These are phyloP conservation scores for Phortica magna DNA, from an alignment of 2,888 invertebrate species.

Conservation along the genomic window DNA sequence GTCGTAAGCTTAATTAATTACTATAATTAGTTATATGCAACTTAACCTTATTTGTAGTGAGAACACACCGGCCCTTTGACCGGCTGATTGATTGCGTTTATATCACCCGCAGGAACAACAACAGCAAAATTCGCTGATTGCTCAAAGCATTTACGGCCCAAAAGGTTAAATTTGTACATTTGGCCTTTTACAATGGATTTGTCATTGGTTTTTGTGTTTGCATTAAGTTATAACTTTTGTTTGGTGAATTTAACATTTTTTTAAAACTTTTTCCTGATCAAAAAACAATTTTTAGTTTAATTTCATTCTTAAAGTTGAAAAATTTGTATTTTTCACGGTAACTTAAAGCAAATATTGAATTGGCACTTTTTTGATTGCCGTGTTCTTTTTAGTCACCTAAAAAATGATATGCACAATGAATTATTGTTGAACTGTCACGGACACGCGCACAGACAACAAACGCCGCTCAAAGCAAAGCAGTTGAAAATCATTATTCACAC, in stretches of 20 bases:
- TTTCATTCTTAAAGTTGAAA: too few relatives aligned
- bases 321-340: too few relatives aligned
- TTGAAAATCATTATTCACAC: slow-evolving; percentile 65
- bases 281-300: background rate
- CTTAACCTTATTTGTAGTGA: slow-evolving; percentile 17
- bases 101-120: background rate
- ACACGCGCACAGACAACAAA: background rate
- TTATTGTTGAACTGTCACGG: slow-evolving; percentile 14
- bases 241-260: background rate
- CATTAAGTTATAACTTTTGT: background rate
- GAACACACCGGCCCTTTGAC: background rate
- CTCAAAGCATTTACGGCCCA: background rate
- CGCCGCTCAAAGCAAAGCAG: slow-evolving; percentile 38
- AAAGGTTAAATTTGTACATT: background rate
- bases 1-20: slow-evolving; percentile 37
- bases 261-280: too few relatives aligned
- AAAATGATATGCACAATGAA: background rate
- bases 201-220: background rate
- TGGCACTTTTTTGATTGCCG: background rate
- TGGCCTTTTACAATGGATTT: background rate
- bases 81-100: background rate
- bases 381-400: background rate
- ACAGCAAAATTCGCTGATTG: background rate
- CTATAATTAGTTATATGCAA: slow-evolving; percentile 37
- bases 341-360: background rate